A percentile compares a stretch with the other conserved stretches of the same genome.
These are phyloP conservation scores for Hafferia zeledoni DNA, from an alignment of 2,797 vertebrate species.

Conservation along the genomic window DNA sequence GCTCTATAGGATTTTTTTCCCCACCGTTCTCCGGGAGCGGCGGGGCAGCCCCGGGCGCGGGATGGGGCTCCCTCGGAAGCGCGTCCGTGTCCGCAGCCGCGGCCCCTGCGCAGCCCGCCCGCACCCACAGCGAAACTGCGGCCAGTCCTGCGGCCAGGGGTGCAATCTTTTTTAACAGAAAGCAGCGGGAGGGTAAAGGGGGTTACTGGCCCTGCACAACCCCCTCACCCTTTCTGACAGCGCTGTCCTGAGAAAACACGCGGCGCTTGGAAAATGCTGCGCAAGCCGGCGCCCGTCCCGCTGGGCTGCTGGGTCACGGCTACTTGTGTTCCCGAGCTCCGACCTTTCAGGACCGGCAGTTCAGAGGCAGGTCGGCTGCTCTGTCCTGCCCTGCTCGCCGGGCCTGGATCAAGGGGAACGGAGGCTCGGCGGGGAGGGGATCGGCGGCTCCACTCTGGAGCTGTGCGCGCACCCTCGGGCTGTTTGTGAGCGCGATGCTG, in stretches of 20 bases:
- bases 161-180: background rate
- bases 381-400: background rate
- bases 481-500: background rate
- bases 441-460: rapidly evolving
- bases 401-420: background rate
- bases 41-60: background rate
- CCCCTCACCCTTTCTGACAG: background rate
- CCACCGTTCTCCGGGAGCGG: rapidly evolving
- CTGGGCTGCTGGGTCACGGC: slow-evolving; percentile 37
- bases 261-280: background rate
- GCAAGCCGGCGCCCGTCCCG: background rate
- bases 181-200: background rate
- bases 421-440: background rate
- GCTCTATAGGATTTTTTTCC: rapidly evolving
- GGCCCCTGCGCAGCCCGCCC: background rate
- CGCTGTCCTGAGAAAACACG: background rate
- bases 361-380: background rate
- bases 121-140: background rate
- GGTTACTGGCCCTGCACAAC: background rate
- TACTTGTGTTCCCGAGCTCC: slow-evolving; percentile 41
- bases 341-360: slow-evolving; percentile 30
- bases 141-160: background rate
- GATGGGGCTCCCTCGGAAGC: background rate
- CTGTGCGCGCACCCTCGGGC: background rate
- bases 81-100: background rate